A percentile compares a stretch with the other conserved stretches of the same genome.
Conservation (phyloP, 2,797 vertebrate species). For the Pangasius krempfi region DNA sequence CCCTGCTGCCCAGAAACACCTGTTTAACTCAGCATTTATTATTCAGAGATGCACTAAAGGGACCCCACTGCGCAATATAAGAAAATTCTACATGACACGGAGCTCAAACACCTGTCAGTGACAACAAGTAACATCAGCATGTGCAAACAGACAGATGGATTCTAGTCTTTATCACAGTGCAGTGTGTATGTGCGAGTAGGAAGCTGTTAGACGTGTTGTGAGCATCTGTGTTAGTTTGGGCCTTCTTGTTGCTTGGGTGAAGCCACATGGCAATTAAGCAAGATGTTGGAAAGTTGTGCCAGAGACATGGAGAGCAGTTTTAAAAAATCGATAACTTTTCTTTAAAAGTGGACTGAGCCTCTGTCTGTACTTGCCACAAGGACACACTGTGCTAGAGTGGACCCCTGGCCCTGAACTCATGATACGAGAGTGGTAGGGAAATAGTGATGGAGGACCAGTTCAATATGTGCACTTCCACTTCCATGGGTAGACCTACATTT, state of each 20-base stretch:
- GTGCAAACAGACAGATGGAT: slow-evolving; percentile 30
- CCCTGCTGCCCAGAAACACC: slow-evolving; percentile 69
- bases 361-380: background rate
- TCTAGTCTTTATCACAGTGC: background rate
- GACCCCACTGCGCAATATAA: slow-evolving; percentile 61
- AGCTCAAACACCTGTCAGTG: slow-evolving; percentile 35
- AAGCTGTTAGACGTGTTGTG: background rate
- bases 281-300: background rate
- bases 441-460: background rate
- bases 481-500: background rate
- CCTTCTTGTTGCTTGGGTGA: background rate
- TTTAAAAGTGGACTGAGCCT: background rate
- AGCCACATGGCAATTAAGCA: background rate
- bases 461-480: background rate
- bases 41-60: slow-evolving; percentile 69
- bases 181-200: background rate
- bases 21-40: slow-evolving; percentile 74
- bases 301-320: too few relatives aligned
- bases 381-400: background rate
- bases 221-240: slow-evolving; percentile 17
- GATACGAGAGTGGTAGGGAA: too few relatives aligned
- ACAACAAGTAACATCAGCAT: slow-evolving; percentile 44
- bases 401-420: background rate
- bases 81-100: slow-evolving; percentile 69
- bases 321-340: background rate